Conservation (phyloP, 2,888 invertebrate genomes). For the Volucella bombylans region DNA sequence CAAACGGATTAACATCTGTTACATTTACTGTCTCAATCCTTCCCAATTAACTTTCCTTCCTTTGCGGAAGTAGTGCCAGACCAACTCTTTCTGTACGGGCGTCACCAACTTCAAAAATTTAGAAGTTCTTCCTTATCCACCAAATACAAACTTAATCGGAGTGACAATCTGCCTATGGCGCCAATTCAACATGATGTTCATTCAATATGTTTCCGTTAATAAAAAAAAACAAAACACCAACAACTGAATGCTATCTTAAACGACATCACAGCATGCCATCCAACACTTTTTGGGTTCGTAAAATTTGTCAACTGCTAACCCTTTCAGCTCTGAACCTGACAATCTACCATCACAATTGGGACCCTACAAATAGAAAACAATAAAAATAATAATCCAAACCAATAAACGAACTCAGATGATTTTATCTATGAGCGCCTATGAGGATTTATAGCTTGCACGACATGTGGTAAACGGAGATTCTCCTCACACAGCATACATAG, state of each 20-base stretch:
- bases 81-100: no score
- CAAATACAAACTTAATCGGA: neutral
- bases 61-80: no score
- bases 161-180: conserved; percentile 31
- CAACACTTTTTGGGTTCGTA: conserved; percentile 7
- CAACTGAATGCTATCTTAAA: conserved; percentile 7
- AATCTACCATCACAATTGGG: conserved; percentile 59
- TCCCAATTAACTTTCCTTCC: no score
- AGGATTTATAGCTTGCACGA: conserved; percentile 69
- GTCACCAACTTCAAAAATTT: no score
- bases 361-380: conserved; percentile 61
- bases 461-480: conserved; percentile 65
- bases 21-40: no score
- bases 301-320: conserved; percentile 61
- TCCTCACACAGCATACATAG: conserved; percentile 27
- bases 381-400: conserved; percentile 61
- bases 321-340: conserved; percentile 48
- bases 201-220: conserved; percentile 2
- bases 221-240: neutral
- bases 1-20: no score
- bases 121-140: no score
- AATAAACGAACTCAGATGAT: conserved; percentile 66
- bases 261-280: conserved; percentile 33
- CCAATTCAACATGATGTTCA: conserved; percentile 20
- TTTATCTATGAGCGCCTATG: conserved; percentile 58